Evolutionary conservation across 2,888 invertebrate genomes (phyloP), one percentile per base, ranked within the genome.

Genomic region (Dryobotodes eremita): DNA sequence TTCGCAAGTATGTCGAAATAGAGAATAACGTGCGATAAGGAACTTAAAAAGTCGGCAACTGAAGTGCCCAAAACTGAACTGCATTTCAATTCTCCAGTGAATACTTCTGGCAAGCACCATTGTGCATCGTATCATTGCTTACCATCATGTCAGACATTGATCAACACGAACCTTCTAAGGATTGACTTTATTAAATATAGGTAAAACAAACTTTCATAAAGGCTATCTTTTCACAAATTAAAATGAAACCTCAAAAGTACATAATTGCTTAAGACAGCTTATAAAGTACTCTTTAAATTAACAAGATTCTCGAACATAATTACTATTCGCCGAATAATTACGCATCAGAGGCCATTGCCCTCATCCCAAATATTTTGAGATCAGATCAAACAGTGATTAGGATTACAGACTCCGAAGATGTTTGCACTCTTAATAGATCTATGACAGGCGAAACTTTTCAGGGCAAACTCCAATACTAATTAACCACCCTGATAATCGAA

Each of bases 351-450:
- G 71, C 15, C 42, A 65, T 69, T 57, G 77, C 74, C 79, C 80
- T n/a, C 50, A 31, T 66, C 42, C 71, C 77, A 83, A 87, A 82
- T 73, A 86, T 23, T 36, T 69, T 72, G 78, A 82, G 70, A 80
- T 65, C 79, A 82, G 73, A 81, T 84, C 88, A 88, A 88, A 88
- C 82, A 82, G 85, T 88, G 82, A 88, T 87, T 85, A 42, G 6
- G 42, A 42, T 36, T 36, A 82, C 79, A 77, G 77, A 82, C 59
- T 75, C 74, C 69, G 23, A 50, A 64, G 61, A 80, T 79, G 79
- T 88, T 88, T 88, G 86, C 84, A 71, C 75, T 80, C 80, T 71
- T 88, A 86, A 86, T 85, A 86, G 81, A 86, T 87, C 82, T 82
- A 80, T 88, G 86, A 84, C 86, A 79, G 69, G 50, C 80, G 31